Conservation (phyloP, 1,140 invertebrate genomes). For the Acromyrmex charruanus region DNA sequence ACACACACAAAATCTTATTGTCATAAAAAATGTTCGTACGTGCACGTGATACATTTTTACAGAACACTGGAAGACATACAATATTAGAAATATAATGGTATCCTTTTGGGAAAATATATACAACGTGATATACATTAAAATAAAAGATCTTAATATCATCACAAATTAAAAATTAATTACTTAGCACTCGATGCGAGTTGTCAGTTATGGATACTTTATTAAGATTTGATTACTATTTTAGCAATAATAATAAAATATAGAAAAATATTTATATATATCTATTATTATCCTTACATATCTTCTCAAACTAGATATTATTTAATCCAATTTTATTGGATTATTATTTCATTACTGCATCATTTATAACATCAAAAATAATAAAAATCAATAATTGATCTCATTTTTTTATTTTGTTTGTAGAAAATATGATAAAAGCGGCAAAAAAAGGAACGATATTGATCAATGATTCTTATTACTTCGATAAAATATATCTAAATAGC, state of each 20-base stretch:
- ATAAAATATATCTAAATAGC: slow-evolving; percentile 33
- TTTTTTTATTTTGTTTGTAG: slow-evolving; percentile 69
- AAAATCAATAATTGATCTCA: slow-evolving; percentile 35
- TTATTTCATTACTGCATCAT: not conserved
- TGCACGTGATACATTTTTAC: slow-evolving; percentile 33
- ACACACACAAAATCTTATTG: slow-evolving; percentile 42
- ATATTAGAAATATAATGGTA: slow-evolving; percentile 38
- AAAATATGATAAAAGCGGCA: slow-evolving; percentile 74
- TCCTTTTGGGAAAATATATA: slow-evolving; percentile 56
- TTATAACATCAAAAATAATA: slow-evolving; percentile 26
- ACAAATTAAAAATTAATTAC: slow-evolving; percentile 66
- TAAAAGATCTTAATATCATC: slow-evolving; percentile 57
- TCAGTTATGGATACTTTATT: slow-evolving; percentile 33
- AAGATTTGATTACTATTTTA: slow-evolving; percentile 52
- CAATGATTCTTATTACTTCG: not conserved
- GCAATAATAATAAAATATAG: slow-evolving; percentile 58
- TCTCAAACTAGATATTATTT: slow-evolving; percentile 48
- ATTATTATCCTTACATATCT: not conserved
- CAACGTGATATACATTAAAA: slow-evolving; percentile 40
- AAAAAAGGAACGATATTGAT: slow-evolving; percentile 52
- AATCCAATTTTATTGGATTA: slow-evolving; percentile 12
- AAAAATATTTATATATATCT: slow-evolving; percentile 60
- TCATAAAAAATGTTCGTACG: slow-evolving; percentile 37
- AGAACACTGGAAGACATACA: slow-evolving; percentile 53
- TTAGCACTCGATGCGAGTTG: slow-evolving; percentile 29